Evolutionary conservation across 2,113 vertebrate species (phyloP).

Genomic region (Gymnogyps californianus): DNA sequence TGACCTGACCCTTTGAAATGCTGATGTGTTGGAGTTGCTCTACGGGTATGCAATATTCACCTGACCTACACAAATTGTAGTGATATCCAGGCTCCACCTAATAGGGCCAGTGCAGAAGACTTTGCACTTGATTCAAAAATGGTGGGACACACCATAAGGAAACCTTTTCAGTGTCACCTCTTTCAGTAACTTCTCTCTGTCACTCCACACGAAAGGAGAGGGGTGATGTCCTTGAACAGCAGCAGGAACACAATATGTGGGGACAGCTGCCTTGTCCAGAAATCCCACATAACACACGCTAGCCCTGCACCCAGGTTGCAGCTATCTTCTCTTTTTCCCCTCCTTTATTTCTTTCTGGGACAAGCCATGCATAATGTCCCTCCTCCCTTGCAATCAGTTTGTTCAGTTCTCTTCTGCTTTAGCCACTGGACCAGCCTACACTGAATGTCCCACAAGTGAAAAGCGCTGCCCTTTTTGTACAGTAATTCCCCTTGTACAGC

Average conservation of each 20-base stretch:
- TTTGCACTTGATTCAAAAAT: background rate
- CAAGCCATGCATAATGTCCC: background rate
- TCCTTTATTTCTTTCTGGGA: background rate
- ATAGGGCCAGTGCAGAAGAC: background rate
- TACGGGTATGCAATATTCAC: background rate
- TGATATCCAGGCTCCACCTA: background rate
- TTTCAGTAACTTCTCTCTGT: background rate
- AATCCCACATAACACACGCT: background rate
- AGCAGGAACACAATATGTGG: background rate
- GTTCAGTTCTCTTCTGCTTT: background rate
- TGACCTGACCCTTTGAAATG: background rate
- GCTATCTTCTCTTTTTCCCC: background rate
- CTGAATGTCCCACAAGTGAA: background rate
- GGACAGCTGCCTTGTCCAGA: background rate
- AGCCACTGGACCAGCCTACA: background rate
- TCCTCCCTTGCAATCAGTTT: background rate
- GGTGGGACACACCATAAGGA: background rate
- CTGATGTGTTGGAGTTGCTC: fast-evolving
- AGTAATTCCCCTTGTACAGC: background rate
- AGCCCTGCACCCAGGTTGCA: background rate
- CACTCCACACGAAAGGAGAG: background rate
- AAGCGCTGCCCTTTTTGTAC: background rate
- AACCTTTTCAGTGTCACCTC: background rate
- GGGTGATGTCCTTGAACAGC: background rate
- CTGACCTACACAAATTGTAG: background rate